Evolutionary conservation across 2,113 vertebrate genomes (phyloP).

Genomic region (Oenanthe oenanthe): DNA sequence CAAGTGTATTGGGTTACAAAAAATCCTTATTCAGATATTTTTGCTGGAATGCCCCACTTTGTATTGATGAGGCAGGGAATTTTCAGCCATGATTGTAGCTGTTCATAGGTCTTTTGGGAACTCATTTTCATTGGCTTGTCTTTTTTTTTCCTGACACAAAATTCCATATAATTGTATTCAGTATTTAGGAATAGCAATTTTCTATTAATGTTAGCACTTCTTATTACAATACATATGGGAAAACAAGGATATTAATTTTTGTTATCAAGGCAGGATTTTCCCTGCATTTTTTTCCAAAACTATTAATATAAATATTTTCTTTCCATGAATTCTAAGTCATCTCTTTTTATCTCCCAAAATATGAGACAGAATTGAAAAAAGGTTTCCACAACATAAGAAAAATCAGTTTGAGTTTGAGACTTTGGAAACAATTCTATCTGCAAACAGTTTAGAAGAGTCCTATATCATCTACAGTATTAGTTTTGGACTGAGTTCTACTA

Average conservation of each 20-base stretch:
- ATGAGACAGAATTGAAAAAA: neutral
- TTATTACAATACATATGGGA: neutral
- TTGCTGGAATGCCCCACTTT: neutral
- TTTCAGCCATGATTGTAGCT: neutral
- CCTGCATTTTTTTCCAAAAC: neutral
- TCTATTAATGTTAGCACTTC: neutral
- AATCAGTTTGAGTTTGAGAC: neutral
- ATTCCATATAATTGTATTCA: neutral
- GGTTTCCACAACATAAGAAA: neutral
- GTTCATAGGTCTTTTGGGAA: neutral
- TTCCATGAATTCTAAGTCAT: neutral
- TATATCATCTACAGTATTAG: neutral
- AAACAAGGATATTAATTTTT: neutral
- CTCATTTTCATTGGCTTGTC: neutral
- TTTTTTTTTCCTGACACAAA: neutral
- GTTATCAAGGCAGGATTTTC: neutral
- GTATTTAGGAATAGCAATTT: neutral
- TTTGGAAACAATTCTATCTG: neutral
- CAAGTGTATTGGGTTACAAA: neutral
- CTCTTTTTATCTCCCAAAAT: neutral
- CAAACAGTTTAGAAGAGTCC: neutral
- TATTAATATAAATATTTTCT: neutral
- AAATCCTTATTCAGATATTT: neutral
- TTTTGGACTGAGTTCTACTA: neutral
- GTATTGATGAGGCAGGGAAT: neutral